A percentile compares a stretch with the other conserved stretches of the same genome.
Evolutionary conservation across 2,113 vertebrate species (phyloP).

Genomic region (Pterocles burchelli): DNA sequence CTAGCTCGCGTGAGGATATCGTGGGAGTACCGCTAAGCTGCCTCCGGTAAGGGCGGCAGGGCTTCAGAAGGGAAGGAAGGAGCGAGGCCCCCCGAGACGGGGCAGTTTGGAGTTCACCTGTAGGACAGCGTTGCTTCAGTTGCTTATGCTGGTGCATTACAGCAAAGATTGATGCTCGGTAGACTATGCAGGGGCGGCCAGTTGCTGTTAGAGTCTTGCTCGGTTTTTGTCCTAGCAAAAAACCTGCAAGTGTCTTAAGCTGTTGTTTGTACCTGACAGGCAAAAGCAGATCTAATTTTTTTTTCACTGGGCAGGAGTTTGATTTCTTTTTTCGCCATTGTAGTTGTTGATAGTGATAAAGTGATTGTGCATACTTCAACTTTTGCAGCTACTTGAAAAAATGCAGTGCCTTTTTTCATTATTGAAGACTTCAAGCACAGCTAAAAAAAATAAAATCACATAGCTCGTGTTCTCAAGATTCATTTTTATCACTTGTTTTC

Average conservation of each 20-base stretch:
- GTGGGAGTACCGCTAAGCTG: accelerated
- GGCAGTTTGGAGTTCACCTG: accelerated
- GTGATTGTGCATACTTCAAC: too few relatives aligned
- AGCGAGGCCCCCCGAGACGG: accelerated
- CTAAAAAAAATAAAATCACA: not conserved
- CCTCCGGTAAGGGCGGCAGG: too few relatives aligned
- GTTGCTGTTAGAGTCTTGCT: too few relatives aligned
- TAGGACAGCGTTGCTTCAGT: accelerated
- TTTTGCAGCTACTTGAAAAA: not conserved
- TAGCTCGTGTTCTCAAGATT: not conserved
- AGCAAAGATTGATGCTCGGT: accelerated
- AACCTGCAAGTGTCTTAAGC: not conserved
- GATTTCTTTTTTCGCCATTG: not conserved
- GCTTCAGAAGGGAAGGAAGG: too few relatives aligned
- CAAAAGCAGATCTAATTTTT: not conserved
- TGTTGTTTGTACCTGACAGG: not conserved
- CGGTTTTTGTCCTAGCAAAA: not conserved
- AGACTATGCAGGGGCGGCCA: accelerated
- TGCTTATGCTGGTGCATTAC: accelerated
- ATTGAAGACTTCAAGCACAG: not conserved
- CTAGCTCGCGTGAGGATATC: accelerated
- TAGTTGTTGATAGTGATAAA: not conserved
- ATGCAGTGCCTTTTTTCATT: not conserved
- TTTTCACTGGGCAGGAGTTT: not conserved
- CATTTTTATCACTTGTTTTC: not conserved